These are phyloP conservation scores for Spermophilus dauricus DNA, from an alignment of 2,113 vertebrate species.

Conservation along the genomic window DNA sequence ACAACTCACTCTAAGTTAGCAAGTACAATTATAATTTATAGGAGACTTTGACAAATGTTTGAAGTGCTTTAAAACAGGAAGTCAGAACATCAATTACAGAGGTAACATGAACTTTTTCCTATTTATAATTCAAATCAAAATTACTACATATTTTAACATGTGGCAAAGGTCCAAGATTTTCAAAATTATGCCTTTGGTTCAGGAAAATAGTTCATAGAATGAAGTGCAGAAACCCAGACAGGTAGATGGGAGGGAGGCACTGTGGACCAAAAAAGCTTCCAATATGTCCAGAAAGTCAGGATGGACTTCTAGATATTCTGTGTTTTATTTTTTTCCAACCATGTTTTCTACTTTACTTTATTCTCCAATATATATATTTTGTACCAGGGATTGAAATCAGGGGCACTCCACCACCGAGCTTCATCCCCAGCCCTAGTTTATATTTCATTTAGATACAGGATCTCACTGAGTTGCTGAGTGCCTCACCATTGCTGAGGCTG, in stretches of 20 bases:
- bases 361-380: not conserved
- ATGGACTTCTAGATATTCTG: not conserved
- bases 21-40: conserved; percentile 72
- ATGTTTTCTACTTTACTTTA: not conserved
- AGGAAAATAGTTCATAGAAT: not conserved
- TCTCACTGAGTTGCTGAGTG: too few relatives aligned
- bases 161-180: conserved; percentile 26
- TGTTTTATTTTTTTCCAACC: not conserved
- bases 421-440: too few relatives aligned
- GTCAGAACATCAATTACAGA: conserved; percentile 39
- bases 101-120: not conserved
- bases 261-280: not conserved
- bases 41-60: conserved; percentile 50
- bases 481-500: too few relatives aligned
- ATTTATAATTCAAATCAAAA: conserved; percentile 63
- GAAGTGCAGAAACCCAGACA: conserved; percentile 12
- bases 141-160: not conserved
- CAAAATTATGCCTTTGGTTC: not conserved
- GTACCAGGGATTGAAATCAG: too few relatives aligned
- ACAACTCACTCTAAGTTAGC: conserved; percentile 49
- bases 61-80: conserved; percentile 19
- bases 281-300: not conserved
- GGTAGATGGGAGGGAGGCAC: not conserved
- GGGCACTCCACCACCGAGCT: too few relatives aligned
- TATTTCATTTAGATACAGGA: too few relatives aligned